A percentile compares a stretch with the other conserved stretches of the same genome.
Conservation (phyloP, 2,888 invertebrate genomes). For the Allacma fusca region DNA sequence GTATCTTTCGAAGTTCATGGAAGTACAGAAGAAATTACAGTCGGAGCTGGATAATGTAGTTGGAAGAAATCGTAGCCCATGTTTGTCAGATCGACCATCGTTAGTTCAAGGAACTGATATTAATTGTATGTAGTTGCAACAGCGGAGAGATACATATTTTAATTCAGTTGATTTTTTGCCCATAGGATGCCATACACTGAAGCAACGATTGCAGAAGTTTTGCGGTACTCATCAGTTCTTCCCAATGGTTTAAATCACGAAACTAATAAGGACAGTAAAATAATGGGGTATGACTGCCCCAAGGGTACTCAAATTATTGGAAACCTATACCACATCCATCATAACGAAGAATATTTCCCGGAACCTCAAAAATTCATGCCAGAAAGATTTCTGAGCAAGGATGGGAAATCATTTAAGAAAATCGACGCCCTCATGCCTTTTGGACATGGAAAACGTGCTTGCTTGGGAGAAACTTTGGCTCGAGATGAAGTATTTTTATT, state of each 20-base stretch:
- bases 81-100: conserved; percentile 22
- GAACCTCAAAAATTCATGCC: conserved; percentile 20
- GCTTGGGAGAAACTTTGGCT: background rate
- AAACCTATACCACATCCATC: conserved; percentile 13
- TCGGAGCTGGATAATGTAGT: conserved; percentile 22
- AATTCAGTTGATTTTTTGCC: background rate
- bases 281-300: conserved; percentile 10
- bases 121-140: background rate
- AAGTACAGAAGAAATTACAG: conserved; percentile 22
- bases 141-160: background rate
- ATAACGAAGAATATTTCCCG: background rate
- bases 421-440: background rate
- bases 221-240: background rate
- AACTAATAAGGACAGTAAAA: background rate
- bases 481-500: conserved; percentile 29
- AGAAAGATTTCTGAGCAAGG: background rate
- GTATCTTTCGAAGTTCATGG: conserved; percentile 16
- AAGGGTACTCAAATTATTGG: background rate
- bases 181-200: conserved; percentile 3
- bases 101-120: background rate
- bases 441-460: background rate
- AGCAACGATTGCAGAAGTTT: background rate
- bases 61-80: conserved; percentile 1
- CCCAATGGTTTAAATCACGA: background rate
- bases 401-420: background rate